Conservation (phyloP, 92 coral and sea anemone genomes). For the Palythoa caribaeorum region DNA sequence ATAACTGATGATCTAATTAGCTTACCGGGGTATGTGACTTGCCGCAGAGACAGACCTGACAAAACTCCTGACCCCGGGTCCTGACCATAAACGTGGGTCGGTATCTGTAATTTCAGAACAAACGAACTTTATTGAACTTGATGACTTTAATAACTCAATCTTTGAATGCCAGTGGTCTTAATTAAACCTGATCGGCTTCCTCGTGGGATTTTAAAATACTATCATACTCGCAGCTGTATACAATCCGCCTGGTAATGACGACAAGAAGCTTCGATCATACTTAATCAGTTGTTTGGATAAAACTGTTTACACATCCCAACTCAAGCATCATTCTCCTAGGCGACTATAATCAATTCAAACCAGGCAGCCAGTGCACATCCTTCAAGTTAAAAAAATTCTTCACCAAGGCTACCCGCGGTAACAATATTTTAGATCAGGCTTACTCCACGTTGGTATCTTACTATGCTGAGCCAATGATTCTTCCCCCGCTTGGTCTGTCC, state of each 20-base stretch:
- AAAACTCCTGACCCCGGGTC: no score
- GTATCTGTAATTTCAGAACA: no score
- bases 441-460: slow-evolving; percentile 25
- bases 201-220: neutral
- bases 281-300: neutral
- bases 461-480: slow-evolving; percentile 18
- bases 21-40: no score
- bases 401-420: slow-evolving; percentile 29
- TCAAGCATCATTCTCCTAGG: neutral
- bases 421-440: slow-evolving; percentile 25
- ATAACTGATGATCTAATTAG: no score
- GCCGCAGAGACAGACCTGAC: no score
- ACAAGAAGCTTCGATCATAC: neutral
- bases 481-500: slow-evolving; percentile 39
- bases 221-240: slow-evolving; percentile 1
- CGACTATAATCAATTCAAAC: slow-evolving; percentile 29
- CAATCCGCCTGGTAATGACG: neutral
- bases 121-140: no score
- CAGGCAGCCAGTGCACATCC: slow-evolving; percentile 48
- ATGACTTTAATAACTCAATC: no score
- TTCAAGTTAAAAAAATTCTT: slow-evolving; percentile 46
- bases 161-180: no score
- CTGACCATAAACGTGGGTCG: no score
- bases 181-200: neutral
- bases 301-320: neutral